Base-by-base conservation (phyloP, 2,797 vertebrate species). In the Gymnocypris eckloni region DNA sequence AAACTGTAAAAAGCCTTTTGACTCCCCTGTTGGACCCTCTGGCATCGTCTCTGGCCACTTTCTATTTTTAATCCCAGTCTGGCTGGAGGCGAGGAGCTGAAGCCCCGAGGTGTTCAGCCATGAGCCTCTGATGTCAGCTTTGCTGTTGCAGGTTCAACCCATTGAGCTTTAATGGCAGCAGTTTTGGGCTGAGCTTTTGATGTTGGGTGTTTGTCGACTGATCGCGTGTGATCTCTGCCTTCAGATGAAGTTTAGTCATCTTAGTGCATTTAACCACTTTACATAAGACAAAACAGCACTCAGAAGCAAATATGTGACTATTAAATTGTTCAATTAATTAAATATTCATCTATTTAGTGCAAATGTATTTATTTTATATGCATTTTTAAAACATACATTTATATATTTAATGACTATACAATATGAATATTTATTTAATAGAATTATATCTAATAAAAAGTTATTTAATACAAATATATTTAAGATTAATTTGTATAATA, bases 1-100 rank as follows among this genome's bases (percentile, higher is more conserved):
- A 73, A 73, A 59, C 81, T 25, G 59, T 64, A 48, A 43, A 83
- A 43, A 64, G 70, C 28, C 50, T 25, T 66, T 79, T 22, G 75
- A 43, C 52, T 70, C 50, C 54, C n/a, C 84, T 64, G 50, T 22
- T 80, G 69, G 76, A 56, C 61, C 85, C 28, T 52, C 69, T 86
- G 18, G 70, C 37, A 48, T 56, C n/a, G 9, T 86, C 66, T 81
- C 61, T 39, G 41, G 61, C n/a, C 61, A 52, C 59, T 25, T 8
- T 15, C 67, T 33, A 39, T 20, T 45, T 54, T 81, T 39, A 54
- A n/a, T 75, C 22, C 54, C 43, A 28, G 64, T 33, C 77, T 72
- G 61, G 43, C 81, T 79, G 33, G 28, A 81, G 64, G 85, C 81
- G 75, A 81, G 41, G 39, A 71, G 10, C 75, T 59, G 48, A 67